phyloP scores from a whole-genome alignment of 2,797 vertebrate species.

The Phalloptychus januarius region DNA sequence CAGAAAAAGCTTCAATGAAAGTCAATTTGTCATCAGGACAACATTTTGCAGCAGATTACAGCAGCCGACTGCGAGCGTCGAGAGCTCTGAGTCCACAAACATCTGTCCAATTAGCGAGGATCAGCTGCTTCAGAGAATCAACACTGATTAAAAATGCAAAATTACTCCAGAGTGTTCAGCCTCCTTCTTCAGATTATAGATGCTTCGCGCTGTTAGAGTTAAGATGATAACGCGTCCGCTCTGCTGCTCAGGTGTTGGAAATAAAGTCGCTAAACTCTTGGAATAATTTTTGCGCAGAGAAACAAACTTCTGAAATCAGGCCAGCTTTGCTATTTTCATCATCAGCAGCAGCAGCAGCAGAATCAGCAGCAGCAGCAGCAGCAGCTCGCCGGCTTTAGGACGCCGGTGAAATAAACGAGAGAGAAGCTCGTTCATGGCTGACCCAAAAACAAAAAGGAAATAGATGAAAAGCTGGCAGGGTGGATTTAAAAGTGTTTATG shows the following conservation, averaged over 20 bases:
- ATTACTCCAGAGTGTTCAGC: constrained; percentile 14
- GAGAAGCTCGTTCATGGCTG: constrained; percentile 35
- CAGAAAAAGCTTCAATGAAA: not conserved
- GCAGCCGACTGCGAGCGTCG: constrained; percentile 12
- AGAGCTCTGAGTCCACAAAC: constrained; percentile 32
- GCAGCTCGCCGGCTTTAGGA: not conserved
- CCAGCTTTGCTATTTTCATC: constrained; percentile 4
- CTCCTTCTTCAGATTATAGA: constrained; percentile 26
- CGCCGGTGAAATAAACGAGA: not conserved
- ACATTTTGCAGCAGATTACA: constrained; percentile 28
- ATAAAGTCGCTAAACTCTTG: not conserved
- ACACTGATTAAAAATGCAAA: constrained; percentile 36
- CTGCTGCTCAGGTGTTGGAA: not conserved
- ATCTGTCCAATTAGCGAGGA: constrained; percentile 49
- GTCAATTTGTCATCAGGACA: constrained; percentile 13
- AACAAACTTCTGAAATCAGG: not conserved
- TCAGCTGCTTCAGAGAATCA: constrained; percentile 44
- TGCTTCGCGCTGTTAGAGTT: constrained; percentile 24
- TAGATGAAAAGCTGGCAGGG: constrained; percentile 33
- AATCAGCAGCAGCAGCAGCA: not conserved
- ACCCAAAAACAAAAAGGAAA: constrained; percentile 67
- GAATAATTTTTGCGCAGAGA: not conserved
- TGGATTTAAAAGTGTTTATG: constrained; percentile 42
- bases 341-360: not conserved
- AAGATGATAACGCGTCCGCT: not conserved